Conservation (phyloP, 2,113 vertebrate genomes). For the Symphodus melops region DNA sequence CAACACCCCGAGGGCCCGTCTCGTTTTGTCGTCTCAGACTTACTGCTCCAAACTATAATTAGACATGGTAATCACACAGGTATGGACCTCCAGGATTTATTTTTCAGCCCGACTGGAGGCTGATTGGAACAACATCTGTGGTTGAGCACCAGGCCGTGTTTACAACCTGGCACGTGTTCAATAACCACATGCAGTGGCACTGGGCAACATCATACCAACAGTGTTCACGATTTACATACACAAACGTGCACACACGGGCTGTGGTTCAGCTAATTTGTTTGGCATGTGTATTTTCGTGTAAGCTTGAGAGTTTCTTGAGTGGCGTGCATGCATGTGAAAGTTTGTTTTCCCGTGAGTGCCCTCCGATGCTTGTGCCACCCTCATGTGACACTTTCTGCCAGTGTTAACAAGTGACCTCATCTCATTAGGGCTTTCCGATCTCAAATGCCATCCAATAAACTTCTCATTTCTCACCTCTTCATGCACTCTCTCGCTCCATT, state of each 20-base stretch:
- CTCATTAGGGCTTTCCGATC: slow-evolving; percentile 59
- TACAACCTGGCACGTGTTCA: slow-evolving; percentile 67
- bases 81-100: slow-evolving; percentile 76
- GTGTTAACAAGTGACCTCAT: slow-evolving; percentile 77
- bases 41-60: slow-evolving; percentile 75
- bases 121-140: slow-evolving; percentile 68
- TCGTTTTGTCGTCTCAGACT: slow-evolving; percentile 64
- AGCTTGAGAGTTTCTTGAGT: slow-evolving; percentile 34
- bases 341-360: slow-evolving; percentile 29
- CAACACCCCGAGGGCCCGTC: slow-evolving; percentile 70
- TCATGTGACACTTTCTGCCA: slow-evolving; percentile 60
- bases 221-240: slow-evolving; percentile 44
- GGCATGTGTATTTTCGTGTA: slow-evolving; percentile 34
- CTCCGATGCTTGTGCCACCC: slow-evolving; percentile 57
- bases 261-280: slow-evolving; percentile 45
- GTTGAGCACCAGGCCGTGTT: slow-evolving; percentile 62
- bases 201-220: slow-evolving; percentile 25
- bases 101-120: slow-evolving; percentile 67
- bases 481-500: slow-evolving; percentile 49
- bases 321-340: slow-evolving; percentile 16
- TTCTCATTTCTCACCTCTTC: slow-evolving; percentile 67
- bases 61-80: slow-evolving; percentile 76
- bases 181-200: slow-evolving; percentile 64
- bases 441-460: slow-evolving; percentile 66
- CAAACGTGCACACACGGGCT: slow-evolving; percentile 41